Conservation (phyloP, 2,113 vertebrate genomes). For the Melanerpes formicivorus region DNA sequence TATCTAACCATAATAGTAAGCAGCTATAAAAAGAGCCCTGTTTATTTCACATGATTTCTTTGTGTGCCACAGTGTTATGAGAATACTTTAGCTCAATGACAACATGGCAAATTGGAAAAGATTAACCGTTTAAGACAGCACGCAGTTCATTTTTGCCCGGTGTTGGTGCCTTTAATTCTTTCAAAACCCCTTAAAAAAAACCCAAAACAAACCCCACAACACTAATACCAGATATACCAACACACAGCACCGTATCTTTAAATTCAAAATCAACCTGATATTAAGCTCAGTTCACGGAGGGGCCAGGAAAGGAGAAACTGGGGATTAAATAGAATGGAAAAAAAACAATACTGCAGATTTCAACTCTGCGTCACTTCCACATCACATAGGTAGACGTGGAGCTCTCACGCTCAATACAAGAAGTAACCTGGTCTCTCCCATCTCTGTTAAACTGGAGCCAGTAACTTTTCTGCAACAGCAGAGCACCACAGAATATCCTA, state of each 20-base stretch:
- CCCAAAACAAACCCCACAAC: no score
- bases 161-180: background rate
- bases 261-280: background rate
- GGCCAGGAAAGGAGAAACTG: background rate
- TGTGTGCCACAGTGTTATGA: slow-evolving; percentile 21
- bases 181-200: background rate
- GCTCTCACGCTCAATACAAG: background rate
- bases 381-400: background rate
- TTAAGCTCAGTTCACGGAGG: background rate
- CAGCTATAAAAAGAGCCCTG: slow-evolving; percentile 65
- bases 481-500: background rate
- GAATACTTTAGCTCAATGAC: slow-evolving; percentile 44
- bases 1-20: slow-evolving; percentile 66
- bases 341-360: background rate
- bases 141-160: background rate
- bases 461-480: background rate
- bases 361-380: fast-evolving
- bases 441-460: background rate
- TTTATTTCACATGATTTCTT: slow-evolving; percentile 66
- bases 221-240: fast-evolving
- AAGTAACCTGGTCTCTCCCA: background rate
- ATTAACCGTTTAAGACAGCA: slow-evolving; percentile 12
- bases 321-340: background rate
- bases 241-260: fast-evolving
- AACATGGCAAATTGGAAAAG: slow-evolving; percentile 50